phyloP scores from a whole-genome alignment of 2,888 invertebrate genomes.

The Thera obeliscata region DNA sequence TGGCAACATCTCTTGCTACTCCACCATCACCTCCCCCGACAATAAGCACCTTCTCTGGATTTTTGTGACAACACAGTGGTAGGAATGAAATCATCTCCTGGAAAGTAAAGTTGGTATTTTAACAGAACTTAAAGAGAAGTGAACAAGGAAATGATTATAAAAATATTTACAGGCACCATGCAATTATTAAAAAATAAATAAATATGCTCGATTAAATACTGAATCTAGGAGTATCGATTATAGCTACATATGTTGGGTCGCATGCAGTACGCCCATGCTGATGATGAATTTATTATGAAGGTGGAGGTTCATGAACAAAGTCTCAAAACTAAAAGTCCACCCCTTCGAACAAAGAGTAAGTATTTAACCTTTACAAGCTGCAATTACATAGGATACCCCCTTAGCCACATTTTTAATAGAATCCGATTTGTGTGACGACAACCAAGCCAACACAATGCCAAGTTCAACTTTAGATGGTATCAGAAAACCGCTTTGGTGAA shows the following conservation, averaged over 20 bases:
- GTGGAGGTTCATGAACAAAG: not conserved
- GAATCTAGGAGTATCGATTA: conserved; percentile 13
- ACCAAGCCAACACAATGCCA: conserved; percentile 1
- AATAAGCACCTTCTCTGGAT: conserved; percentile 95
- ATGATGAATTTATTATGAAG: conserved; percentile 7
- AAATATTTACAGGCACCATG: too few relatives aligned
- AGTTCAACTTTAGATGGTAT: not conserved
- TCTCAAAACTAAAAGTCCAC: too few relatives aligned
- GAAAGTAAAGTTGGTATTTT: conserved; percentile 36
- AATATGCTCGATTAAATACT: conserved; percentile 15
- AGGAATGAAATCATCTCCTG: conserved; percentile 98
- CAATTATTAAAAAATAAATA: too few relatives aligned
- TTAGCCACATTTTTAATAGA: not conserved
- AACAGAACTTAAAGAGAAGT: not conserved
- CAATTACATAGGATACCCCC: too few relatives aligned
- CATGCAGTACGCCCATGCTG: conserved; percentile 9
- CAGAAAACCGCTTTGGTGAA: not conserved
- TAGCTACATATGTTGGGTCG: conserved; percentile 14
- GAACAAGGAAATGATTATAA: too few relatives aligned
- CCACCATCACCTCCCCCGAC: conserved; percentile 99
- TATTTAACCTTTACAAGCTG: too few relatives aligned
- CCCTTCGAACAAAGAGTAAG: too few relatives aligned
- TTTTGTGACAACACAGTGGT: conserved; percentile 95
- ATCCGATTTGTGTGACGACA: not conserved
- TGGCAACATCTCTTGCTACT: conserved; percentile 96